Evolutionary conservation across 2,888 invertebrate species (phyloP).

Genomic region (Thymelicus lineola): DNA sequence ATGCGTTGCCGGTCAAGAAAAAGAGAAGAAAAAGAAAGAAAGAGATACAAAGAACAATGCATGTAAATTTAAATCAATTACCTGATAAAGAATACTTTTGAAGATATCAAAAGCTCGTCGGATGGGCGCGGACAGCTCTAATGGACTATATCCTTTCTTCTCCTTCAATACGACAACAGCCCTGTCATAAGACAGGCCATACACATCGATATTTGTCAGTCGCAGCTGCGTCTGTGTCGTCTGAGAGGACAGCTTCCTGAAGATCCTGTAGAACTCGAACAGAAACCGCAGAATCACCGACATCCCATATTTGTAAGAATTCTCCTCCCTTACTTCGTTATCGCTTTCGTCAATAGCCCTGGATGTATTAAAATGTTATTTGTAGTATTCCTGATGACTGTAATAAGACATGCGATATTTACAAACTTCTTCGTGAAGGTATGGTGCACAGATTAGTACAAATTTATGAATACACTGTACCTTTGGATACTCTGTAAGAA

Average conservation of each 20-base stretch:
- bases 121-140: slow-evolving; percentile 15
- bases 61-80: not conserved
- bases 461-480: too few relatives aligned
- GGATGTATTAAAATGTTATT: not conserved
- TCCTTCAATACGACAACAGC: not conserved
- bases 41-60: too few relatives aligned
- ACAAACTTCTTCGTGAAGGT: too few relatives aligned
- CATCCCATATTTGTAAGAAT: slow-evolving; percentile 24
- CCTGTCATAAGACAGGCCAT: slow-evolving; percentile 14
- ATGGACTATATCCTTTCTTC: slow-evolving; percentile 7
- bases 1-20: too few relatives aligned
- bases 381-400: too few relatives aligned
- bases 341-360: slow-evolving; percentile 14
- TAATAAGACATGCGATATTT: too few relatives aligned
- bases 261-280: slow-evolving; percentile 33
- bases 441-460: too few relatives aligned
- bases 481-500: too few relatives aligned
- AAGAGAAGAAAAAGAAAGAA: too few relatives aligned
- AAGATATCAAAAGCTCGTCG: slow-evolving; percentile 21
- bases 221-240: slow-evolving; percentile 2
- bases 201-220: slow-evolving; percentile 9
- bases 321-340: slow-evolving; percentile 2
- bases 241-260: slow-evolving; percentile 17
- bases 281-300: slow-evolving; percentile 24
- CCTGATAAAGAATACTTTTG: slow-evolving; percentile 33